Conservation (phyloP, 2,113 vertebrate genomes). For the Anser brachyrhynchus region DNA sequence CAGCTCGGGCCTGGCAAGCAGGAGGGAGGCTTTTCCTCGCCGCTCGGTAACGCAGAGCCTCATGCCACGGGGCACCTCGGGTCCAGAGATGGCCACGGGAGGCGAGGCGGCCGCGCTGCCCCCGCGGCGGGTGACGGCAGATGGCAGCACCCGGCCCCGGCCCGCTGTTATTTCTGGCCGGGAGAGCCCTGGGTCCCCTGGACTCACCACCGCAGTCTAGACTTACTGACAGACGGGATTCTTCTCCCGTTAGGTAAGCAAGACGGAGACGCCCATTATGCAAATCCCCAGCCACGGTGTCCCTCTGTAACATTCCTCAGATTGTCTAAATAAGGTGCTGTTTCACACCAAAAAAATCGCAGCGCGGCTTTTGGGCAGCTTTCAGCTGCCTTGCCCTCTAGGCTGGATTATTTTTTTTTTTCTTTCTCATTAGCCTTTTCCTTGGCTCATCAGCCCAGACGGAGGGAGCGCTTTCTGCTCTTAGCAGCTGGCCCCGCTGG, state of each 20-base stretch:
- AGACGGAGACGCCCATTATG: not conserved
- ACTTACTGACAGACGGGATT: constrained; percentile 66
- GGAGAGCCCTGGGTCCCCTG: not conserved
- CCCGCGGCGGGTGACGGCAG: not conserved
- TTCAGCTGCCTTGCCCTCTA: not conserved
- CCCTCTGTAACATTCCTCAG: constrained; percentile 3
- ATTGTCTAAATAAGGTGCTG: constrained; percentile 51
- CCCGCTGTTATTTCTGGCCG: not conserved
- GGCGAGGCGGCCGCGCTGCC: accelerated
- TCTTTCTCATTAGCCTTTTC: not conserved
- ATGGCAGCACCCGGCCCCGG: constrained; percentile 22
- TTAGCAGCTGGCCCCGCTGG: not conserved
- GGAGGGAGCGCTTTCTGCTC: not conserved
- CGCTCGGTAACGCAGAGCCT: accelerated
- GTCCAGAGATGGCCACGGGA: no score
- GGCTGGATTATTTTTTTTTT: not conserved
- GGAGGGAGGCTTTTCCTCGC: not conserved
- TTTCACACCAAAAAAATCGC: not conserved
- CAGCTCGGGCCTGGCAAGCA: not conserved
- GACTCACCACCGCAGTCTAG: constrained; percentile 67
- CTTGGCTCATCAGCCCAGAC: not conserved
- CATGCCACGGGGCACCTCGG: not conserved
- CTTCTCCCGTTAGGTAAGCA: constrained; percentile 67
- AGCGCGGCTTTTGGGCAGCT: not conserved
- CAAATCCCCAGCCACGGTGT: constrained; percentile 14